Evolutionary conservation across 1,140 invertebrate genomes (phyloP).

Genomic region (Holcopasites calliopsidis): DNA sequence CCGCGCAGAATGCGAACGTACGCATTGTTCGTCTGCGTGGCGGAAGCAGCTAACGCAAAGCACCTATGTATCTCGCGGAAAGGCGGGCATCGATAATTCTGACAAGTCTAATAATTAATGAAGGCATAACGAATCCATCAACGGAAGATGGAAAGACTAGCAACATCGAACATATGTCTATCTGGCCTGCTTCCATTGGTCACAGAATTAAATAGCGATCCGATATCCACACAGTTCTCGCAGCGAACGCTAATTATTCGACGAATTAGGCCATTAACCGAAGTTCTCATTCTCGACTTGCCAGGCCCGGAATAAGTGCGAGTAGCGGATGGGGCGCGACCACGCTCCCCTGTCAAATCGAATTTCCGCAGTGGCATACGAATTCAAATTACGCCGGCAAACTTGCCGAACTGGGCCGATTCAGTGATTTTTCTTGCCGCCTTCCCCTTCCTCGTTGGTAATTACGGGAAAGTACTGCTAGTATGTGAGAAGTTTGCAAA

Average conservation of each 20-base stretch:
- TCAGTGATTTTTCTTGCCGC: conserved; percentile 16
- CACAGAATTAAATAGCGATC: background rate
- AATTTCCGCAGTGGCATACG: conserved; percentile 58
- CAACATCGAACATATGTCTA: background rate
- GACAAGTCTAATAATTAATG: too few species aligned
- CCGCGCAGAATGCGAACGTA: conserved; percentile 6
- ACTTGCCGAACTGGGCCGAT: conserved; percentile 22
- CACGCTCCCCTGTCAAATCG: conserved; percentile 50
- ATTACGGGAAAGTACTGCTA: conserved; percentile 21
- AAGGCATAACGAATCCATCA: too few species aligned
- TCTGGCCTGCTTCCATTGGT: background rate
- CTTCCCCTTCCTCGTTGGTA: background rate
- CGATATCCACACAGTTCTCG: conserved; percentile 22
- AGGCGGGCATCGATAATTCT: conserved; percentile 43
- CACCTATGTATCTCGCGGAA: conserved; percentile 34
- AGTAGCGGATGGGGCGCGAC: background rate
- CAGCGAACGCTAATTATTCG: conserved; percentile 54
- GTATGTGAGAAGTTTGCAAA: conserved; percentile 27
- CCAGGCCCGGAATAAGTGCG: conserved; percentile 1
- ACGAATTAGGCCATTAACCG: conserved; percentile 54
- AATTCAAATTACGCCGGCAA: conserved; percentile 60
- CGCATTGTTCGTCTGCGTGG: conserved; percentile 65
- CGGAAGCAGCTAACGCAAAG: conserved; percentile 66
- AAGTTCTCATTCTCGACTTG: conserved; percentile 53
- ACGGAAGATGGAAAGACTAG: background rate